These are phyloP conservation scores for Acropora tenuis DNA, from an alignment of 64 coral and sea anemone species.

Conservation along the genomic window DNA sequence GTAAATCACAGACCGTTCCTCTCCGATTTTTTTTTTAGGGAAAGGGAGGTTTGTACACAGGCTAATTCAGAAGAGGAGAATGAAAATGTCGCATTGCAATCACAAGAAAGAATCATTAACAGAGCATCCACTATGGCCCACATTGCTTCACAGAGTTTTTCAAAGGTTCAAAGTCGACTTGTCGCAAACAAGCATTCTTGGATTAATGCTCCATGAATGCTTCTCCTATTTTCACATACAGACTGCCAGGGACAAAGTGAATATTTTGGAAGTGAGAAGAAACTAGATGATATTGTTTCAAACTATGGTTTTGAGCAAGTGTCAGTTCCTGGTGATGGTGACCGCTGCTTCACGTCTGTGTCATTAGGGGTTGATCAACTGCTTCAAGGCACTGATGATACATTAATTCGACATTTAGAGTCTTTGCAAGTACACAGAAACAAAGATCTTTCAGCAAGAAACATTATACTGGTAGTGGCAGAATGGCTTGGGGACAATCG, in stretches of 20 bases:
- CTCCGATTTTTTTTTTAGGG: too few species aligned
- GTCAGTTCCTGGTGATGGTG: conserved; percentile 46
- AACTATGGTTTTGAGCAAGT: conserved; percentile 36
- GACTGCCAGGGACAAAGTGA: background rate
- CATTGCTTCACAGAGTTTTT: conserved; percentile 9
- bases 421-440: conserved; percentile 34
- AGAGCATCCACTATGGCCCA: conserved; percentile 18
- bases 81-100: conserved; percentile 30
- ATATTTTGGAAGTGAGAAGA: too few species aligned
- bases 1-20: too few species aligned
- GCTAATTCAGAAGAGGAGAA: conserved; percentile 19
- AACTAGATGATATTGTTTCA: too few species aligned
- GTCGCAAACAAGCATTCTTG: conserved; percentile 46
- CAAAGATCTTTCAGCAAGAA: background rate
- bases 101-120: conserved; percentile 24
- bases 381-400: conserved; percentile 25
- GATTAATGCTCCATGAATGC: conserved; percentile 47
- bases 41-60: too few species aligned
- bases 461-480: conserved; percentile 39
- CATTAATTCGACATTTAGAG: conserved; percentile 17
- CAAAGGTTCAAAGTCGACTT: conserved; percentile 31
- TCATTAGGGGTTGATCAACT: conserved; percentile 11
- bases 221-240: conserved; percentile 41
- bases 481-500: conserved; percentile 52
- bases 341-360: conserved; percentile 35